Base-by-base conservation (phyloP, 92 coral and sea anemone species). In the Palythoa grandis region DNA sequence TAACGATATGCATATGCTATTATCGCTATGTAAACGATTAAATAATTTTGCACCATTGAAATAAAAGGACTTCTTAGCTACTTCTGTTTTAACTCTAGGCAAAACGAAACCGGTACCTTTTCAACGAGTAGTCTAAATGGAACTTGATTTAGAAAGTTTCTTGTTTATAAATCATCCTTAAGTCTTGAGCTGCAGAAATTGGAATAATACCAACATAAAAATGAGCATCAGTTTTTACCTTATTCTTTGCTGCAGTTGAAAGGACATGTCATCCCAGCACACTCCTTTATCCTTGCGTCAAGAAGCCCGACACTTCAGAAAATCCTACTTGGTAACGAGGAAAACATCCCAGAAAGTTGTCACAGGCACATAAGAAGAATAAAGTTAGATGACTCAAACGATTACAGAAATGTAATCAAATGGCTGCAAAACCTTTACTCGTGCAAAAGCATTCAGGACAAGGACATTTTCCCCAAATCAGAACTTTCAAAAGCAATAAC, bases 241-340 rank as follows among this genome's bases (percentile, higher is more conserved):
- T 16, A 22, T 50, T 50, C 37, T 23, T 3, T 75, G 53, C 74
- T 29, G 24, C 60, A 95, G 98, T 94, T 93, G 7, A 86, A 91
- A 52, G 94, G 74, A 14, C 88, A 83, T 65, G 15, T 67, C 12
- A 76, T 96, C 24, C 91, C 94, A 23, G 95, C 90, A 15, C 98
- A 96, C 75, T 82, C 84, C 15, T 92, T 91, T 74, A 92, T 96
- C 6, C 90, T 96, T 14, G 98, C 98, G 50, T 87, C 95, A 48
- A 80, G 95, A 68, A 96, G 98, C 63, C 88, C 92, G 15, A 84
- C 82, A 77, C 87, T 95, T 57, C 91, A 83, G 39, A 82, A 91
- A 29, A 19, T 94, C 17, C 53, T 96, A 8, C 77, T 86, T 22
- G 90, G 80, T 60, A 86, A 90, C 65, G 84, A 88, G 20, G 89